Conservation (phyloP, 2,797 vertebrate species). For the Pseudochaenichthys georgianus region DNA sequence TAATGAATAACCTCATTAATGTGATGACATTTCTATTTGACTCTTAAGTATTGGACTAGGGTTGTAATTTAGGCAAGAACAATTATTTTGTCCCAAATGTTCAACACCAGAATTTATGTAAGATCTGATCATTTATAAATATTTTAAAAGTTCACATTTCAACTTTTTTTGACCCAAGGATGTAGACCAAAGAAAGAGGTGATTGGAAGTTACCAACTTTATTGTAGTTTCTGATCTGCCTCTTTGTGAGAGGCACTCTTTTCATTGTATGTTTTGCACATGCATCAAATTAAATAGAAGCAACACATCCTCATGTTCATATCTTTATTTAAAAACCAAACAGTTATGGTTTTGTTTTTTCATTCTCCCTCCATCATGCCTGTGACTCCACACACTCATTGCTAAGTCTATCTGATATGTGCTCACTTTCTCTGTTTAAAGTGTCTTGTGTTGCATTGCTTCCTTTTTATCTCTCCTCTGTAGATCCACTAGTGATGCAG, state of each 20-base stretch:
- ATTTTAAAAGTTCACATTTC: not conserved
- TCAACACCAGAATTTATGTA: not conserved
- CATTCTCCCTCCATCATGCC: not conserved
- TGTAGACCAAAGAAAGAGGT: not conserved
- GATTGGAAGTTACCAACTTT: not conserved
- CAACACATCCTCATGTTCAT: not conserved
- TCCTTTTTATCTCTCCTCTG: constrained; percentile 44
- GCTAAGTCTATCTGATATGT: not conserved
- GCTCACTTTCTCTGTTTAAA: constrained; percentile 10
- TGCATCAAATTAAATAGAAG: not conserved
- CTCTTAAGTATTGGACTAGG: not conserved
- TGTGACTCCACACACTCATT: constrained; percentile 1
- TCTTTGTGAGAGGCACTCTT: not conserved
- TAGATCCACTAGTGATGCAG: constrained; percentile 74
- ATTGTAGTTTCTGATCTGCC: not conserved
- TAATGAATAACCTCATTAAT: not conserved
- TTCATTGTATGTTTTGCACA: not conserved
- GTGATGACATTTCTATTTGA: not conserved
- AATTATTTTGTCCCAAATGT: not conserved
- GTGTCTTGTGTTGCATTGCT: constrained; percentile 17
- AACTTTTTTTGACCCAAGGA: not conserved
- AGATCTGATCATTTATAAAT: not conserved
- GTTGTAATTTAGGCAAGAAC: not conserved
- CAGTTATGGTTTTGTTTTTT: not conserved
- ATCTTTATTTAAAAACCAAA: not conserved